phyloP scores from a whole-genome alignment of 1,140 invertebrate genomes.

The Ctenoplectra terminalis region DNA sequence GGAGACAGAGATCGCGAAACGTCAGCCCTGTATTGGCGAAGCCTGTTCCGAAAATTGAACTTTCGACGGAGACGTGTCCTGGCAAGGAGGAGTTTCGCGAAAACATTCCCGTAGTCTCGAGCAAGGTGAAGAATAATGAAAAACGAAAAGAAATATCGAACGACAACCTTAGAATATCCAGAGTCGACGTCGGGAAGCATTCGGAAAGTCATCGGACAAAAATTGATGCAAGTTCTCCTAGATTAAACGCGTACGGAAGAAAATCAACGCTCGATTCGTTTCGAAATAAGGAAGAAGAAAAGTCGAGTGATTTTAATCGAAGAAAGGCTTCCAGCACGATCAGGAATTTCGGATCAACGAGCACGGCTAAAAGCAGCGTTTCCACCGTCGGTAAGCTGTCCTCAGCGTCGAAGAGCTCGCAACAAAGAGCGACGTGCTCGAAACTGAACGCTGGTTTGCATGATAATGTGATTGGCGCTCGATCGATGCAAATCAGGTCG shows the following conservation, averaged over 20 bases:
- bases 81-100: neutral
- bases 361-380: neutral
- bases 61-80: conserved; percentile 1
- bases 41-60: conserved; percentile 27
- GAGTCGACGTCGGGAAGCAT: neutral
- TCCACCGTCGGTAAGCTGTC: neutral
- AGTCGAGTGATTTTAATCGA: neutral
- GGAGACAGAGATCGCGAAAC: neutral
- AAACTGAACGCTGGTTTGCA: neutral
- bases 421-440: neutral
- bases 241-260: neutral
- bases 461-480: neutral
- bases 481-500: neutral
- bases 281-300: neutral
- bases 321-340: neutral
- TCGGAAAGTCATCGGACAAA: neutral
- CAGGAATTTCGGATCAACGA: neutral
- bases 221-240: neutral
- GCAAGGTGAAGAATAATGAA: no score
- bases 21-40: neutral
- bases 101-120: neutral
- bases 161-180: neutral
- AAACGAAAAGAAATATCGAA: neutral
- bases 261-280: neutral
- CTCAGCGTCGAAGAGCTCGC: neutral